phyloP scores from a whole-genome alignment of 2,888 invertebrate species.

The Dicyrtoma fusca region DNA sequence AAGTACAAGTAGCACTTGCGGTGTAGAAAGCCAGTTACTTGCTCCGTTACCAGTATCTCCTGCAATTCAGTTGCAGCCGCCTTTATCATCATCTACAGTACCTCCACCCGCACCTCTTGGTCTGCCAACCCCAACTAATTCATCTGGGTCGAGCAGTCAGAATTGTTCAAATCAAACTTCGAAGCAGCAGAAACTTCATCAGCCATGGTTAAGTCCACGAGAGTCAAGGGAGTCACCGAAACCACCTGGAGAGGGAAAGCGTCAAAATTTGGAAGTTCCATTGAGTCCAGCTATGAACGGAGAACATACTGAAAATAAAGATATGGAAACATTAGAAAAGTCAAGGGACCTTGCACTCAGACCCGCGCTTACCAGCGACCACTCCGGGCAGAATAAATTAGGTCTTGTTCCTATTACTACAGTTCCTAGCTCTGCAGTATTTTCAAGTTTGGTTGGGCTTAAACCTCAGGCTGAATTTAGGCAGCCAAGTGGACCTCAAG shows the following conservation, averaged over 20 bases:
- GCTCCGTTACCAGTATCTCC: constrained; percentile 3
- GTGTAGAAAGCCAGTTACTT: neutral
- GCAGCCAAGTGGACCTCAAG: constrained; percentile 55
- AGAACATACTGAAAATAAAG: too few species aligned
- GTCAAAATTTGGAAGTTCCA: too few species aligned
- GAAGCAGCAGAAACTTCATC: constrained; percentile 46
- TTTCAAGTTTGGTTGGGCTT: constrained; percentile 30
- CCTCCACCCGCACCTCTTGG: neutral
- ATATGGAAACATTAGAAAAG: too few species aligned
- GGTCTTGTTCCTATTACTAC: too few species aligned
- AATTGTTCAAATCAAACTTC: neutral
- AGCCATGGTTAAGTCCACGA: constrained; percentile 55
- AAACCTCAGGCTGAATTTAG: constrained; percentile 55
- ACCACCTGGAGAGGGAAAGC: neutral
- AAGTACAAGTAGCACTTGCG: constrained; percentile 29
- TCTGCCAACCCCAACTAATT: neutral
- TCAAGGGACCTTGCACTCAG: too few species aligned
- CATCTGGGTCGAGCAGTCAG: neutral
- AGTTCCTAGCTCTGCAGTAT: constrained; percentile 8
- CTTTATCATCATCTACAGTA: neutral
- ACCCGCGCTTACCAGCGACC: neutral
- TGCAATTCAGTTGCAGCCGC: neutral
- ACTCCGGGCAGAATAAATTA: neutral
- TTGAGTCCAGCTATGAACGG: too few species aligned
- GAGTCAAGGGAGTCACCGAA: constrained; percentile 14